These are phyloP conservation scores for Peromyscus maniculatus DNA, from an alignment of 2,113 vertebrate species.

Conservation along the genomic window DNA sequence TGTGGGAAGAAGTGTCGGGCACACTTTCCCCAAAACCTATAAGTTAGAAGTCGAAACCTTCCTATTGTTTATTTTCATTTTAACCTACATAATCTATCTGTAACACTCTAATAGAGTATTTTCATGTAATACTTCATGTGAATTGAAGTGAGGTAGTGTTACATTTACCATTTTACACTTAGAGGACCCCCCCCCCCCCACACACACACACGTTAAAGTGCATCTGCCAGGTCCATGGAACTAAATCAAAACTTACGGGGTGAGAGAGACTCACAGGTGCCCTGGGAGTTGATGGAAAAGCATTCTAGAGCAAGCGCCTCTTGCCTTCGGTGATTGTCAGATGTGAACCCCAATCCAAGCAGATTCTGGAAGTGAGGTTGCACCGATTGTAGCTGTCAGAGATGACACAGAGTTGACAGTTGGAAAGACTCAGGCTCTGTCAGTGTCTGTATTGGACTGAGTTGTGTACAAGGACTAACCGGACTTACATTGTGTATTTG, in stretches of 20 bases:
- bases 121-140: constrained; percentile 25
- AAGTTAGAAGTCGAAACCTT: not conserved
- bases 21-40: not conserved
- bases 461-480: not conserved
- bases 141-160: not conserved
- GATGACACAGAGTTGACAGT: not conserved
- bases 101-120: not conserved
- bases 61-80: not conserved
- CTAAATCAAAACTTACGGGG: not conserved
- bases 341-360: not conserved
- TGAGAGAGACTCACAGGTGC: not conserved
- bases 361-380: not conserved
- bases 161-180: not conserved
- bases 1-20: not conserved
- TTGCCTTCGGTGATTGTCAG: not conserved
- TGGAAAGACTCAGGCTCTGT: constrained; percentile 2
- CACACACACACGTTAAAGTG: not conserved
- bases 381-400: not conserved
- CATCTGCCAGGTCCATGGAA: not conserved
- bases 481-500: not conserved
- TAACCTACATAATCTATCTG: not conserved
- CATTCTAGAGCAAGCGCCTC: not conserved
- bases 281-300: not conserved
- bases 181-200: too few relatives aligned
- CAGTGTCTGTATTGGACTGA: constrained; percentile 17